Evolutionary conservation across 2,888 invertebrate genomes (phyloP), one percentile per base, ranked within the genome.

Genomic region (Hipparchia sbordonii): DNA sequence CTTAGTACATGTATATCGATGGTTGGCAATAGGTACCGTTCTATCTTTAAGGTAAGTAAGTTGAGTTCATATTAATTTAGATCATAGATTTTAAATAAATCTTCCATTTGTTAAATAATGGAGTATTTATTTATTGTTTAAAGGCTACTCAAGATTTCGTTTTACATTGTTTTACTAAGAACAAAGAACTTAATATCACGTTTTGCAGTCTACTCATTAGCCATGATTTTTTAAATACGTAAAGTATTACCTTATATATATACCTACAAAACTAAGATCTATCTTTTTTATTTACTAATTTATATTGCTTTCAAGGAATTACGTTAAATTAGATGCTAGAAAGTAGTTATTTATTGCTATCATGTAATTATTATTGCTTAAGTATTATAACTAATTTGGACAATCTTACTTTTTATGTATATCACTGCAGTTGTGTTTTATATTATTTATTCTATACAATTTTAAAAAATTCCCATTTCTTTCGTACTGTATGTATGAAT

Each of bases 171-270:
- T 69, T 69, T 59, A 39, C 45, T 60, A 45, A 51, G 69, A 69
- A 69, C 52, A 62, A 52, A 61, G 6, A 61, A 61, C 23, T 51
- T 33, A 60, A 67, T 72, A 72, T 67, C 71, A 72, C 72, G 33
- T 69, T 69, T 85, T 83, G 87, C 90, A 90, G 90, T 89, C 90
- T 90, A 90, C 85, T 82, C 82, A 85, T 84, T 85, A 87, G 85
- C 85, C 82, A 80, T 79, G 81, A 52, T 12, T 56, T 33, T 45
- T 79, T 80, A 39, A 39, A 39, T 39, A 39, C 39, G 39, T 39
- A 39, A 39, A 39, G 39, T 39, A 4, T 39, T 39, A 39, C 39
- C 81, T 78, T 51, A 51, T 46, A 68, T 65, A 23, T 66, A 61
- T 71, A 66, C 39, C 45, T 57, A 70, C 71, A 70, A 59, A 51